phyloP scores from a whole-genome alignment of 64 coral and sea anemone species.

The Pocillopora damicornis region DNA sequence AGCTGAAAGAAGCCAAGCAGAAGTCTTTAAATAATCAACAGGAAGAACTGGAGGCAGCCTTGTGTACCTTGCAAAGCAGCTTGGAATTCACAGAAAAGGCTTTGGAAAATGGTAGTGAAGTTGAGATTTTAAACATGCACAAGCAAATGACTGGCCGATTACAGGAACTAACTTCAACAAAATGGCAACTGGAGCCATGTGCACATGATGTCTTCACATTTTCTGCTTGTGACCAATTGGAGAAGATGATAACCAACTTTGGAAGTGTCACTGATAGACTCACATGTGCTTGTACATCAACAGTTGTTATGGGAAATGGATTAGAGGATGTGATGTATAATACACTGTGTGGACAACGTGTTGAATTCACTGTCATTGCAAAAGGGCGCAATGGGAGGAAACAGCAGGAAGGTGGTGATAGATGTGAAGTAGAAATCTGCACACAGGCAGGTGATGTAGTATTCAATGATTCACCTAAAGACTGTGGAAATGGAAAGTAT shows the following conservation, averaged over 20 bases:
- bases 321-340: conserved; percentile 16
- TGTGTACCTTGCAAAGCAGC: conserved; percentile 10
- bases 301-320: neutral
- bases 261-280: neutral
- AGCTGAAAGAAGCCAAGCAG: neutral
- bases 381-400: neutral
- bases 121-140: conserved; percentile 39
- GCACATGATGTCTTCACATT: neutral
- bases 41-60: conserved; percentile 15
- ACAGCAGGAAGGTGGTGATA: neutral
- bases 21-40: neutral
- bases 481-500: conserved; percentile 9
- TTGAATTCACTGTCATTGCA: neutral
- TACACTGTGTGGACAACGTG: neutral
- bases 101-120: conserved; percentile 50
- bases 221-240: neutral
- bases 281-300: conserved; percentile 9
- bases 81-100: conserved; percentile 45
- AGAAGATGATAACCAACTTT: neutral
- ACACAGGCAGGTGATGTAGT: too few relatives aligned
- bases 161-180: neutral
- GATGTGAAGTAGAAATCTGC: neutral
- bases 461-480: neutral
- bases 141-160: conserved; percentile 41
- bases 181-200: conserved; percentile 42